Evolutionary conservation across 92 coral and sea anemone genomes (phyloP), one percentile per base, ranked within the genome.

Genomic region (Umimayanthus kanabou): DNA sequence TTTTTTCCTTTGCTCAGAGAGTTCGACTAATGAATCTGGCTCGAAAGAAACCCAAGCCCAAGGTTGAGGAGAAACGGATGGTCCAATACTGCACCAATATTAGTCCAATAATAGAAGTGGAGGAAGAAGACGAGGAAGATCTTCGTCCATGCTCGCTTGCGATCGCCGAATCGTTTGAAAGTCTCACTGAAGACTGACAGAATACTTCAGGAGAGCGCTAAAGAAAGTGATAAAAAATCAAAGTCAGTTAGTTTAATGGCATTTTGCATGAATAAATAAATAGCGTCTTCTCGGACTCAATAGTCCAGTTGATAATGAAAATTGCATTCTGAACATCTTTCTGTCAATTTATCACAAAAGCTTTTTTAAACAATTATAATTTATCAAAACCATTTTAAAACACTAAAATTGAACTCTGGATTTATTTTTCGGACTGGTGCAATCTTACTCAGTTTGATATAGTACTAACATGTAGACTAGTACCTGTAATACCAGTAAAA

Each of bases 1-100:
- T 96, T 33, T 96, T 96, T 80, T 92, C 98, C 37, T 96, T 96
- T 58, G 98, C 98, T 33, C 98, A 96, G 55, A 84, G 98, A 73
- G 96, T 93, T 37, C 89, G 94, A 49, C 85, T 90, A 67, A 86
- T 92, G 88, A 94, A 90, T 69, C 47, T 92, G 73, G 95, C 95
- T 49, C 30, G 93, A 69, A 88, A 88, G 61, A 87, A 90, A 43
- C 30, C 84, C 82, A 61, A 61, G 69, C 25, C 69, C 6, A 69
- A 39, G 47, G 82, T 76, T 33, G 74, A 77, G 73, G 87, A 85
- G 82, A 73, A 70, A 30, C 86, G 85, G 53, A 77, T 77, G 26
- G 81, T 92, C 3, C 47, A 33, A 39, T 75, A 39, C 39, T 39
- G 26, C 9, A 4, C 47, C 50, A 75, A 9, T 75, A 39, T 75